phyloP scores from a whole-genome alignment of 2,113 vertebrate genomes.

The Orientallactaga bullata region DNA sequence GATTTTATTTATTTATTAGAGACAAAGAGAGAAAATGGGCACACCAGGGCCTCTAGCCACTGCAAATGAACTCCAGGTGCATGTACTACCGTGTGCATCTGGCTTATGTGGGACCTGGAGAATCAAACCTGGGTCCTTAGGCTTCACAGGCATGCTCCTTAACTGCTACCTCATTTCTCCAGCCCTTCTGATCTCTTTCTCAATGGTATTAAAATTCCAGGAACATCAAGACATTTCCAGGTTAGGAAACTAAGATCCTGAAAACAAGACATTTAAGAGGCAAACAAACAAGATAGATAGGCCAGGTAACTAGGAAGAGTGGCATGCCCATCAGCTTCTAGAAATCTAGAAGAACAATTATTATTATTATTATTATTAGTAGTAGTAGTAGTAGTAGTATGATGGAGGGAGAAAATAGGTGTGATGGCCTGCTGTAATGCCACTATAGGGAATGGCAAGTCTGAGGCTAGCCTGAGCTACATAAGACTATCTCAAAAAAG shows the following conservation, averaged over 20 bases:
- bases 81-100: too few species aligned
- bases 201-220: conserved; percentile 21
- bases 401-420: not conserved
- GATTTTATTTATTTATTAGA: too few species aligned
- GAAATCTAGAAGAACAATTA: not conserved
- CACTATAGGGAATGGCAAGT: not conserved
- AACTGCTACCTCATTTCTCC: too few species aligned
- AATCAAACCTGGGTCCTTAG: too few species aligned
- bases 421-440: too few species aligned
- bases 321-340: not conserved
- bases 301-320: not conserved
- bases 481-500: not conserved
- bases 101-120: too few species aligned
- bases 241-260: not conserved
- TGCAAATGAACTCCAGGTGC: too few species aligned
- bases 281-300: not conserved
- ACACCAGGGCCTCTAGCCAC: too few species aligned
- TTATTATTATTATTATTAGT: not conserved
- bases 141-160: too few species aligned
- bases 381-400: not conserved
- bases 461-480: not conserved
- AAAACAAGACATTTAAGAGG: not conserved
- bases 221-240: conserved; percentile 33
- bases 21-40: too few species aligned
- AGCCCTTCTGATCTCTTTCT: too few species aligned